phyloP scores from a whole-genome alignment of 2,797 vertebrate species.

The Mormyrus hasselquistii region DNA sequence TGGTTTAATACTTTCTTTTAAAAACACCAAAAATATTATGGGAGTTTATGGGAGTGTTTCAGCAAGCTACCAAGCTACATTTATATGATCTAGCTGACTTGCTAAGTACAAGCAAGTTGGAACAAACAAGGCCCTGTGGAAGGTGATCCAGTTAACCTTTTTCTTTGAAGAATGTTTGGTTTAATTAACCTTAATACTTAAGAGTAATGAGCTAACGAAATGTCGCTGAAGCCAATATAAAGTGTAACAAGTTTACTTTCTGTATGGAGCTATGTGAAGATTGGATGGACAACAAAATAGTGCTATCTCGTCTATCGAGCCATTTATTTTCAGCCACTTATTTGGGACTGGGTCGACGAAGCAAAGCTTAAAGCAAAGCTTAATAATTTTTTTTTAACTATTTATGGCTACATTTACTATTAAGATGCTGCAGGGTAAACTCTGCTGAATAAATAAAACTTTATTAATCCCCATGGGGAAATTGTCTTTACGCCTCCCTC shows the following conservation, averaged over 20 bases:
- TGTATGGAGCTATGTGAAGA: background rate
- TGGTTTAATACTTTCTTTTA: background rate
- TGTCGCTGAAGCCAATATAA: background rate
- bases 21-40: background rate
- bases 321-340: background rate
- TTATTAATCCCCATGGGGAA: too few relatives aligned
- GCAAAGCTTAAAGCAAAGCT: background rate
- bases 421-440: background rate
- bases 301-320: background rate
- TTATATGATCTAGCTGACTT: background rate
- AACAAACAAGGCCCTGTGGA: background rate
- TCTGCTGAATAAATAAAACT: background rate
- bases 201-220: background rate
- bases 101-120: background rate
- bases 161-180: background rate
- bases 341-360: background rate
- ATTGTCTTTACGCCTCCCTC: too few relatives aligned
- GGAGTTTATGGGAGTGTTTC: background rate
- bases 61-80: background rate
- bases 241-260: background rate
- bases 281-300: background rate
- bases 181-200: background rate
- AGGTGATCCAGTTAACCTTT: background rate
- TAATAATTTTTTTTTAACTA: background rate
- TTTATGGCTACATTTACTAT: background rate